Conservation (phyloP, 2,113 vertebrate genomes). For the Grus americana region DNA sequence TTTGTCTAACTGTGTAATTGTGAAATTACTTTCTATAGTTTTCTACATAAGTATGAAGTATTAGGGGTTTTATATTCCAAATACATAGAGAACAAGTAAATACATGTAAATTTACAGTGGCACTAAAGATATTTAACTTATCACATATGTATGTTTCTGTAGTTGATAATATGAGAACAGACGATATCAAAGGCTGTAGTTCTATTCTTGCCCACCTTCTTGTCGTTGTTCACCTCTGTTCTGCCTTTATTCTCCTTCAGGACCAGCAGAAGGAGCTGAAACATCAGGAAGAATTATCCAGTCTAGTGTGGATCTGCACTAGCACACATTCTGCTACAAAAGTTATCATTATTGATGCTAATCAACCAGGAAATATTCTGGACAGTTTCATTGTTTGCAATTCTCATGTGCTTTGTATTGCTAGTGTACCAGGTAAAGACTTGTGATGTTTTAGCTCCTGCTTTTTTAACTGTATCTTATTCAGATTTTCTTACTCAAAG, state of each 20-base stretch:
- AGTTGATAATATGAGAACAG: background rate
- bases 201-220: background rate
- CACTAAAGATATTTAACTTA: background rate
- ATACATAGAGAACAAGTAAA: background rate
- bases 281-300: slow-evolving; percentile 92
- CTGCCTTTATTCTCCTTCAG: slow-evolving; percentile 63
- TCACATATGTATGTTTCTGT: background rate
- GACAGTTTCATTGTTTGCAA: slow-evolving; percentile 95
- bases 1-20: background rate
- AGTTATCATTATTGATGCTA: slow-evolving; percentile 92
- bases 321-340: slow-evolving; percentile 92
- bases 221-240: background rate
- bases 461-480: background rate
- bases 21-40: background rate
- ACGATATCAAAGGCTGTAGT: background rate
- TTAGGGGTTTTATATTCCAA: background rate
- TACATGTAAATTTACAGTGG: background rate
- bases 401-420: slow-evolving; percentile 92
- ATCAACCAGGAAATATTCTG: slow-evolving; percentile 93
- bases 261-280: slow-evolving; percentile 93
- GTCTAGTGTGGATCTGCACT: slow-evolving; percentile 98
- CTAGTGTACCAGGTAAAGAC: slow-evolving; percentile 90
- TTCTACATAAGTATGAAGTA: background rate
- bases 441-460: background rate
- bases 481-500: background rate